Percentiles rank a stretch among this genome's conserved stretches.
These are phyloP conservation scores for Sinosuthora webbiana DNA, from an alignment of 2,113 vertebrate species.

Conservation along the genomic window DNA sequence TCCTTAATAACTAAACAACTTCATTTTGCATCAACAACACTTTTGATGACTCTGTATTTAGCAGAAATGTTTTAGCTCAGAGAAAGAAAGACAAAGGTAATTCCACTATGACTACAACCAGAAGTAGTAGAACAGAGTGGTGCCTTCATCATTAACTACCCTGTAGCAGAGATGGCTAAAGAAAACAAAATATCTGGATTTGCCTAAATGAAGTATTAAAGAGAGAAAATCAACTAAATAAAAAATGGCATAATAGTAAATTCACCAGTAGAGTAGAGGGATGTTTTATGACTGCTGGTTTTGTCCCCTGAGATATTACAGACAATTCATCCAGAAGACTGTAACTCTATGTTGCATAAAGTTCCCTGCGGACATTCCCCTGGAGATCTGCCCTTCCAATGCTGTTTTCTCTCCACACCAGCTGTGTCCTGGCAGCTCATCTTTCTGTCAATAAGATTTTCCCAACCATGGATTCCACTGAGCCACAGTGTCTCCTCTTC, in stretches of 20 bases:
- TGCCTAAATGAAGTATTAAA: background rate
- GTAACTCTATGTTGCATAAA: background rate
- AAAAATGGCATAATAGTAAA: background rate
- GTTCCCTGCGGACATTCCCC: background rate
- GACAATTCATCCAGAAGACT: background rate
- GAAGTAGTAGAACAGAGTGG: background rate
- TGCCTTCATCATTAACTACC: background rate
- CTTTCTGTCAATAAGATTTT: background rate
- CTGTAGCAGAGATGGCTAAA: background rate
- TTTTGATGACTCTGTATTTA: background rate
- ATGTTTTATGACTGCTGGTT: background rate
- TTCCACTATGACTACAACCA: background rate
- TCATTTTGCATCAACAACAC: background rate
- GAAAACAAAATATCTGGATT: background rate
- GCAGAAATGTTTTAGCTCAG: background rate
- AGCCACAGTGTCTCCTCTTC: background rate
- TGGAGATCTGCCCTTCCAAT: background rate
- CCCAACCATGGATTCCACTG: background rate
- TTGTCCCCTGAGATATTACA: background rate
- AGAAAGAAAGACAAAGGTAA: background rate
- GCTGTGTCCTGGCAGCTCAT: background rate
- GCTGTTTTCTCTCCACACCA: background rate
- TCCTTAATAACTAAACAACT: background rate
- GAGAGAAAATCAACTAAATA: background rate
- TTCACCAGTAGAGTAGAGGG: background rate